Conservation (phyloP, 2,113 vertebrate species). For the Cyprinus carpio region DNA sequence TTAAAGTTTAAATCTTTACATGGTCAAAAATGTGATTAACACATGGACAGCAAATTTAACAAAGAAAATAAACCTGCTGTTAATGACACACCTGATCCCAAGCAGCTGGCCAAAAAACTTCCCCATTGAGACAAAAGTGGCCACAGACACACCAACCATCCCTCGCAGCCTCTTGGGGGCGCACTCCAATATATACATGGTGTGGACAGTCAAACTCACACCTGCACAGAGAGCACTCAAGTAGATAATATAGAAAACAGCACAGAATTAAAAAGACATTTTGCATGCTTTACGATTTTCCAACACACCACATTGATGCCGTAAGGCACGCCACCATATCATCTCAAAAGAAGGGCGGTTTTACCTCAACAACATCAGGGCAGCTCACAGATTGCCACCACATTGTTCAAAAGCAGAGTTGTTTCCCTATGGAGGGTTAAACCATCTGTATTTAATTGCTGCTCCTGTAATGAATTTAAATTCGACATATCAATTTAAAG, state of each 20-base stretch:
- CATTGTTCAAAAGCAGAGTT: constrained; percentile 70
- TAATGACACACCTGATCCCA: constrained; percentile 77
- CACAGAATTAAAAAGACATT: not conserved
- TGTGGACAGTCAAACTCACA: constrained; percentile 67
- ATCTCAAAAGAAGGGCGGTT: constrained; percentile 74
- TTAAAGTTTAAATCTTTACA: not conserved
- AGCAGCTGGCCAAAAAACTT: constrained; percentile 81
- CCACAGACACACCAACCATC: constrained; percentile 70
- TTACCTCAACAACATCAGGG: constrained; percentile 72
- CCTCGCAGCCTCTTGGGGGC: constrained; percentile 73
- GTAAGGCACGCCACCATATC: constrained; percentile 71
- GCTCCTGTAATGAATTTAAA: not conserved
- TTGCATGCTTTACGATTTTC: not conserved
- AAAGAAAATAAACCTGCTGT: not conserved
- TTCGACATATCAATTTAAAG: too few relatives aligned
- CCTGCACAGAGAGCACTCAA: constrained; percentile 62
- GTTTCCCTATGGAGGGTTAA: constrained; percentile 65
- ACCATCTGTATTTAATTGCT: not conserved
- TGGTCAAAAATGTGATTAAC: not conserved
- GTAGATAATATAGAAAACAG: not conserved
- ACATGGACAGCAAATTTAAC: not conserved
- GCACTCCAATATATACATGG: constrained; percentile 77
- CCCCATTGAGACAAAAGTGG: constrained; percentile 69
- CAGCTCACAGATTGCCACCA: constrained; percentile 65
- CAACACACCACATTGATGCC: constrained; percentile 41